Percentiles rank a stretch among this genome's conserved stretches.
phyloP scores from a whole-genome alignment of 2,888 invertebrate genomes.

The Torymus auratus region DNA sequence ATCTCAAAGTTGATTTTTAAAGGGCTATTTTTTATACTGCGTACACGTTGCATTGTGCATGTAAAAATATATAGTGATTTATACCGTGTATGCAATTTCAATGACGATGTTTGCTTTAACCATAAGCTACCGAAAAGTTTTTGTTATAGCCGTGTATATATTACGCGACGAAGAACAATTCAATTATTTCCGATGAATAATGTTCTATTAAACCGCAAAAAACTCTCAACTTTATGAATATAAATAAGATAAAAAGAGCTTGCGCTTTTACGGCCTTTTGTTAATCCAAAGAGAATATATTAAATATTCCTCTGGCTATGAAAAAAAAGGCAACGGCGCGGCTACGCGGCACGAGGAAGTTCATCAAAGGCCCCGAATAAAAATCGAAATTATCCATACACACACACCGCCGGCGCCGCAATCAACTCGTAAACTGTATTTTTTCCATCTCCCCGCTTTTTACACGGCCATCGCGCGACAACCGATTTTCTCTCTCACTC shows the following conservation, averaged over 20 bases:
- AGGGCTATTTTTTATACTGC: too few species aligned
- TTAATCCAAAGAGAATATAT: constrained; percentile 25
- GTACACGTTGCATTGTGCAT: too few species aligned
- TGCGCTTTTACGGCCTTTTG: constrained; percentile 4
- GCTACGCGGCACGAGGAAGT: constrained; percentile 9
- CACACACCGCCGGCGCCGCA: too few species aligned
- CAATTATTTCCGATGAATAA: neutral
- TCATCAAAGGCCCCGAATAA: constrained; percentile 2
- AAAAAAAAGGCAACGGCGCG: neutral
- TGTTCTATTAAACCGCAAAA: neutral
- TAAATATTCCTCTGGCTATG: neutral
- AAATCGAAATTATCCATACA: constrained; percentile 11
- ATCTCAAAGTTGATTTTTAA: too few species aligned
- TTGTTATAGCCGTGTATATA: constrained; percentile 11
- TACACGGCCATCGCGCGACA: too few species aligned
- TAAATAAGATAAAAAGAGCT: constrained; percentile 6
- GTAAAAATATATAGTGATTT: too few species aligned
- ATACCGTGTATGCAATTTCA: too few species aligned
- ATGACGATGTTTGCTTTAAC: too few species aligned
- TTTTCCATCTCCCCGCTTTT: neutral
- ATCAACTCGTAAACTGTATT: constrained; percentile 15
- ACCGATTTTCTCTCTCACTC: too few species aligned
- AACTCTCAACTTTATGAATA: constrained; percentile 6
- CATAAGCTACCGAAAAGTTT: too few species aligned
- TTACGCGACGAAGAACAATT: constrained; percentile 10